Base-by-base conservation (phyloP, 30 jellyfish, hydroid and myxozoan species). In the Cassiopea andromeda region DNA sequence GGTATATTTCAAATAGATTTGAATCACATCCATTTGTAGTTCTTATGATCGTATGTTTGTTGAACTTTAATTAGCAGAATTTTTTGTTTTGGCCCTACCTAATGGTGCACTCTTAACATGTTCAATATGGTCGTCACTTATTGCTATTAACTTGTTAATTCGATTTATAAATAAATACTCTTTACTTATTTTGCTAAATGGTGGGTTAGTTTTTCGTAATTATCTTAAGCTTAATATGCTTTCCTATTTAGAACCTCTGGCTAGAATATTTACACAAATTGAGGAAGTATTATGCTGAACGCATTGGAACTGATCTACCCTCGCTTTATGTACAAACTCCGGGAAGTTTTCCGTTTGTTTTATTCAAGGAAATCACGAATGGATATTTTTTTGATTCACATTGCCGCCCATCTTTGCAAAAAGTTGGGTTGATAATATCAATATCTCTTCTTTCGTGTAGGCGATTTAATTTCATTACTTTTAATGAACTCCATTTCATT, bases 281-380 rank as follows among this genome's bases (percentile, higher is more conserved):
- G 15, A 17, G 79, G 79, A 70, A 70, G 79, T 70, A 70, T 70
- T 70, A 70, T 10, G 17, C 0, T 2, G 57, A 70, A 70, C 12
- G 27, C 1, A 1, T 19, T 12, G 15, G 15, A 70, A 38, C 4
- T 70, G 1, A 18, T 43, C 54, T 43, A 1, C 50, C 79, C 54
- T 70, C 1, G 10, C 27, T 70, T 70, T 12, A 12, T 70, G n/a
- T 1, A 6, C 50, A 8, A 70, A 19, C 18, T 14, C 49, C 86
- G 73, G 86, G 86, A 3, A 68, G 7, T 44, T 77, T 77, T 49
- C 86, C 86, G 73, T n/a, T n/a, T 14, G 3, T 14, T 47, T 49
- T 60, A 43, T 15, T 7, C 1, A 49, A 49, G 86, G 86, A 77
- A 77, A 60, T 77, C 86, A 77, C 86, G 86, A 48, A 49, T 7